Conservation (phyloP, 2,797 vertebrate genomes). For the Siniperca scherzeri region DNA sequence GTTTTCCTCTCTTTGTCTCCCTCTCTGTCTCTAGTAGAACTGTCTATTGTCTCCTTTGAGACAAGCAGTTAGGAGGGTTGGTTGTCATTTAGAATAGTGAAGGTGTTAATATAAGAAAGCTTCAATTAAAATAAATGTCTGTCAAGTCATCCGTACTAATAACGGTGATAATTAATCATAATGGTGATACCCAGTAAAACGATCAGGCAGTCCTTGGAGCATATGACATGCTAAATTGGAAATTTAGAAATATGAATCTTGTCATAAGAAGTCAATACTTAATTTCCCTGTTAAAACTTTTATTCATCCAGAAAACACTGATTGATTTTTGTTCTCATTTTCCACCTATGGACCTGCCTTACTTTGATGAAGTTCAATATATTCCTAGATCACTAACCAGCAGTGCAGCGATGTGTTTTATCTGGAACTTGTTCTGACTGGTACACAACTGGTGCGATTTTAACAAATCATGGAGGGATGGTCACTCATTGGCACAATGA, state of each 20-base stretch:
- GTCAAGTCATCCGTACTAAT: background rate
- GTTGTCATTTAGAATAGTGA: background rate
- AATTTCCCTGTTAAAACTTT: background rate
- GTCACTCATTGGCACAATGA: background rate
- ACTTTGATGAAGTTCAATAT: background rate
- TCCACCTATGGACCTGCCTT: background rate
- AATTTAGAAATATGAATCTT: background rate
- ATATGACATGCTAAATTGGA: background rate
- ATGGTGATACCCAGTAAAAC: too few species aligned
- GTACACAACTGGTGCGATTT: background rate
- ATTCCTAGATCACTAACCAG: background rate
- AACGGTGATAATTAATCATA: background rate
- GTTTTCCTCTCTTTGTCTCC: background rate
- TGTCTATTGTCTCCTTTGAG: background rate
- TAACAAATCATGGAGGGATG: background rate
- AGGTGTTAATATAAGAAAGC: background rate
- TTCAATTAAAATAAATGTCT: background rate
- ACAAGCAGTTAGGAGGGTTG: background rate
- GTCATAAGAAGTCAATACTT: background rate
- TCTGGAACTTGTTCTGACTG: background rate
- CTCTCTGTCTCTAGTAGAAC: background rate
- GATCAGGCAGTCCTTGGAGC: background rate
- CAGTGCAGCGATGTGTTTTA: background rate
- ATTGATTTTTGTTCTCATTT: slow-evolving; percentile 5
- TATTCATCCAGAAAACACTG: background rate